Base-by-base conservation (phyloP, 2,888 invertebrate genomes). In the Apamea epomidion region DNA sequence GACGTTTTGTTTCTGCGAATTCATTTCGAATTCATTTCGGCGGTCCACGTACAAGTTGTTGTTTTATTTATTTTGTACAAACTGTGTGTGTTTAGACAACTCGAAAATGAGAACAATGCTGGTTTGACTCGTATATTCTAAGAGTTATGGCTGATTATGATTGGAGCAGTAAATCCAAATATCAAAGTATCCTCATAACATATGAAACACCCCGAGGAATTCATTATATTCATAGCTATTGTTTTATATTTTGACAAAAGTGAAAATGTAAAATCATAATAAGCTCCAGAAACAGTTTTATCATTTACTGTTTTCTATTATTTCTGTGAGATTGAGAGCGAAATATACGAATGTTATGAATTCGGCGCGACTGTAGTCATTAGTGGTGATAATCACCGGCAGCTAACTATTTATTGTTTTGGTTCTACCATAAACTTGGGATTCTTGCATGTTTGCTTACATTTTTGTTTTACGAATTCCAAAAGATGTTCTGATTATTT, bases 1-100 rank as follows among this genome's bases (percentile, higher is more conserved):
- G 82, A 83, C 74, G 78, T 88, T 89, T 78, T 83, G 88, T 86
- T 90, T 89, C 81, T 89, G 86, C 87, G 81, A 87, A 87, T 76
- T 71, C 45, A 69, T 79, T 85, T 74, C 87, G 81, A 87, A 87
- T 76, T 71, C 45, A 69, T 79, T 85, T 74, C 54, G 16, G 64
- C 76, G 82, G 69, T 81, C 69, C 73, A 42, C 74, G 75, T 78
- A 60, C 74, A 58, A 21, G 32, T 65, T 62, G 69, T 29, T 65
- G 65, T 80, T 75, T 65, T 74, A 74, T 82, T 79, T 72, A 65
- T 74, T 69, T 68, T 78, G 82, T 77, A 48, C 16, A 45, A 21
- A 68, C 16, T 4, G 16, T n/a, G 45, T 74, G 69, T 84, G 78
- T 86, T 80, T 82, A 87, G 73, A 87, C 78, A 78, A 60, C 67